These are phyloP conservation scores for Trissoscelio sp. DNA, from an alignment of 2,888 invertebrate genomes.

Conservation along the genomic window DNA sequence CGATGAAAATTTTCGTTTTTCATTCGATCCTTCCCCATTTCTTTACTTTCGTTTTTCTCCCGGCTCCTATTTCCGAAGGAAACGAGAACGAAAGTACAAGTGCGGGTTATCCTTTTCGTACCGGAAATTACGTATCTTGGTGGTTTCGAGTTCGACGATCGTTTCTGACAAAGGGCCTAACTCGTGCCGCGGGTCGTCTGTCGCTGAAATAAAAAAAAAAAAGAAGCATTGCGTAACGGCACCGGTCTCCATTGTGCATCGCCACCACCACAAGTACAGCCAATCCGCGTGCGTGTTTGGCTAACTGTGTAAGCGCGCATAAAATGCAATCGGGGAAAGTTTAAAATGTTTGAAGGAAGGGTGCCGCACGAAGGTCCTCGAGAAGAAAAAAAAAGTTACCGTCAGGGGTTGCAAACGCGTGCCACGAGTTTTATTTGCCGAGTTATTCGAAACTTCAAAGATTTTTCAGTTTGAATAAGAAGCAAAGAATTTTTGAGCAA, in stretches of 20 bases:
- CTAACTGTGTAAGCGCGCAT: constrained; percentile 64
- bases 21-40: constrained; percentile 1
- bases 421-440: constrained; percentile 47
- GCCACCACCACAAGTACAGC: constrained; percentile 63
- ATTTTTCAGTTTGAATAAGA: constrained; percentile 12
- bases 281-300: constrained; percentile 68
- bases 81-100: constrained; percentile 55
- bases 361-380: constrained; percentile 71
- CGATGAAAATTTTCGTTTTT: constrained; percentile 19
- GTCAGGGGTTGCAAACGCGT: constrained; percentile 68
- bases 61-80: constrained; percentile 6
- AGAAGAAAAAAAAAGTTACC: constrained; percentile 60
- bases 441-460: constrained; percentile 19
- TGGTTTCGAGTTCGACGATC: constrained; percentile 66
- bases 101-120: constrained; percentile 56
- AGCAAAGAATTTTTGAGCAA: not conserved
- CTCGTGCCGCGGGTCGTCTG: constrained; percentile 71
- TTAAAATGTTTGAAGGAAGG: constrained; percentile 82
- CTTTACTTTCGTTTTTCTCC: constrained; percentile 11
- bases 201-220: constrained; percentile 71
- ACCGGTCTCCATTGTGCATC: constrained; percentile 67
- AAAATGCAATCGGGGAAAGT: constrained; percentile 74
- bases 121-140: constrained; percentile 66
- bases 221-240: constrained; percentile 73
- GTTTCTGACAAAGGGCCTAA: constrained; percentile 66